Conservation (phyloP, 2,888 invertebrate species). For the Sinhomidia bicolor region DNA sequence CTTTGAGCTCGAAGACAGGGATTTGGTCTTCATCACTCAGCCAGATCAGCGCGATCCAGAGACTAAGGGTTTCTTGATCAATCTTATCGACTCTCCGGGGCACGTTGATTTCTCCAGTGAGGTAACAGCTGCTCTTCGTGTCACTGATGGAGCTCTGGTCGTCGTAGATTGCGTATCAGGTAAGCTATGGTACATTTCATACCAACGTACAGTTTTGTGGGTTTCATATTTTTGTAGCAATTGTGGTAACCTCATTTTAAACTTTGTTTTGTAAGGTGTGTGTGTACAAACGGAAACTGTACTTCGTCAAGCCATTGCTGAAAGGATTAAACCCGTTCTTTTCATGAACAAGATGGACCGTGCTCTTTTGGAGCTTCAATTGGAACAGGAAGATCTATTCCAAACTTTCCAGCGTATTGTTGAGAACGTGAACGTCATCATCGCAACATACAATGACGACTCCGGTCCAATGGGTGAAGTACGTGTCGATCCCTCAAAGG, state of each 20-base stretch:
- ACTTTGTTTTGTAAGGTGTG: slow-evolving; percentile 88
- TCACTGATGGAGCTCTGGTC: slow-evolving; percentile 99
- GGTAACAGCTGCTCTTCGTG: slow-evolving; percentile 99
- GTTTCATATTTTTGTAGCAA: too few relatives aligned
- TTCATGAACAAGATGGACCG: slow-evolving; percentile 99
- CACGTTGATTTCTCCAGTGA: slow-evolving; percentile 99
- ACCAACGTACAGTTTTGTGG: too few relatives aligned
- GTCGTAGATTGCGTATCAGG: slow-evolving; percentile 99
- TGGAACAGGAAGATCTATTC: slow-evolving; percentile 98
- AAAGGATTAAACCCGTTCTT: slow-evolving; percentile 99
- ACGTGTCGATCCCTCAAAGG: slow-evolving; percentile 97
- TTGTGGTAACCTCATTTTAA: neutral
- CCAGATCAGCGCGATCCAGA: slow-evolving; percentile 94
- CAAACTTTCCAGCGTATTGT: slow-evolving; percentile 99
- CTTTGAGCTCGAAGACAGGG: slow-evolving; percentile 98
- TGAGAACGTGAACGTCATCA: slow-evolving; percentile 99
- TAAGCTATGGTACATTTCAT: slow-evolving; percentile 82
- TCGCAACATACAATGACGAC: slow-evolving; percentile 99
- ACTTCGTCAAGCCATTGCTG: slow-evolving; percentile 99
- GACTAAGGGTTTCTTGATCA: slow-evolving; percentile 98
- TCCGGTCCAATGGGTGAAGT: slow-evolving; percentile 99
- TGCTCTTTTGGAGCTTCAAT: slow-evolving; percentile 97
- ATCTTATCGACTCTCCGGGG: slow-evolving; percentile 99
- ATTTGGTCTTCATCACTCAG: slow-evolving; percentile 95
- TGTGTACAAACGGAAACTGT: slow-evolving; percentile 99